phyloP scores from a whole-genome alignment of 2,888 invertebrate genomes.

The Ophraella communa region DNA sequence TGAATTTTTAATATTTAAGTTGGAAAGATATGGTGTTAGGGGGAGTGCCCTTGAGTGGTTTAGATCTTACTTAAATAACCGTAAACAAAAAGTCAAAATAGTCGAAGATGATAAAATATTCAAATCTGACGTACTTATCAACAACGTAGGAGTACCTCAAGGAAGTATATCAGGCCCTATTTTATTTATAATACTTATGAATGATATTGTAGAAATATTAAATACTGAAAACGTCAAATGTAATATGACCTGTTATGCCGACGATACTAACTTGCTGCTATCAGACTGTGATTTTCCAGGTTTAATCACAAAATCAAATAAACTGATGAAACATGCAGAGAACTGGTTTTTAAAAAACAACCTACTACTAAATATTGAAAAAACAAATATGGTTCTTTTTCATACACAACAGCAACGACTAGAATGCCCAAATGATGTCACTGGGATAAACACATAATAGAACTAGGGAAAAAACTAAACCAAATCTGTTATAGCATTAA shows the following conservation, averaged over 20 bases:
- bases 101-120: neutral
- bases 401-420: too few relatives aligned
- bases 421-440: too few relatives aligned
- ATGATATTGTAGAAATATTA: constrained; percentile 10
- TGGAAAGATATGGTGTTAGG: neutral
- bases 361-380: constrained; percentile 1
- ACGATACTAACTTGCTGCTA: neutral
- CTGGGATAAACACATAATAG: too few relatives aligned
- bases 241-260: neutral
- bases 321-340: neutral
- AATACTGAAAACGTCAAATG: neutral
- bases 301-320: neutral
- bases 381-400: constrained; percentile 9
- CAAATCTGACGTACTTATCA: neutral
- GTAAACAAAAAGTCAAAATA: neutral
- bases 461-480: too few relatives aligned
- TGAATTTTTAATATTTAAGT: neutral
- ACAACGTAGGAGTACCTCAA: constrained; percentile 8
- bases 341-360: constrained; percentile 4
- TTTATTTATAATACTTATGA: constrained; percentile 6
- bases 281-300: neutral
- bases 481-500: too few relatives aligned
- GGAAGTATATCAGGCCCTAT: constrained; percentile 8
- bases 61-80: neutral
- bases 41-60: neutral